Base-by-base conservation (phyloP, 2,888 invertebrate species). In the Euplagia quadripunctaria region DNA sequence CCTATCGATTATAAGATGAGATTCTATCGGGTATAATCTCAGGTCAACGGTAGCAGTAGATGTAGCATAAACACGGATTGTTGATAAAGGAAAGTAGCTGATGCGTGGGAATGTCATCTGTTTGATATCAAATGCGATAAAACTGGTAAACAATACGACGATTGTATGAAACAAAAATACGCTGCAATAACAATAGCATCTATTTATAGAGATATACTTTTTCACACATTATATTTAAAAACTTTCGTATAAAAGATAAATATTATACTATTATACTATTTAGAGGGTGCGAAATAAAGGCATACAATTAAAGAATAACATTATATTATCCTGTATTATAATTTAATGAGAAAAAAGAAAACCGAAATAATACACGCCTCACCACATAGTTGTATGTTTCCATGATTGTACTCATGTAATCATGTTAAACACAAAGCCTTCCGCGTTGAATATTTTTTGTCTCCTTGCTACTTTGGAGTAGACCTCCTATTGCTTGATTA, bases 1-100 rank as follows among this genome's bases (percentile, higher is more conserved):
- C 55, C 64, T 61, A 77, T 77, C 78, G 72, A 82, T 82, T 79
- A 80, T 80, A 71, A 82, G 74, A 81, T 80, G 70, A 82, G 81
- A 86, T 87, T 69, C 72, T 83, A 79, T 83, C 80, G 17, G 65
- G 42, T 67, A 70, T 61, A 75, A 72, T 80, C 76, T 77, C 74
- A 75, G 71, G 46, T 73, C 66, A 79, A 73, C 74, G 68, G 80
- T 78, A 82, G 76, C 74, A 52, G 65, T 70, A 43, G 70, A 78
- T 75, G 68, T 67, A 17, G 46, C 64, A 51, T 74, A 75, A 80
- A 79, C 66, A 76, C 41, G 70, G 70, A 16, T 64, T 58, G 73
- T 75, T 78, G 69, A 74, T 72, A 72, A 74, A 77, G 73, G 82
- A 84, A 84, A 84, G 76, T 81, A 72, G 65, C 70, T 71, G n/a